Conservation (phyloP, 2,888 invertebrate species). For the Thymelicus acteon region DNA sequence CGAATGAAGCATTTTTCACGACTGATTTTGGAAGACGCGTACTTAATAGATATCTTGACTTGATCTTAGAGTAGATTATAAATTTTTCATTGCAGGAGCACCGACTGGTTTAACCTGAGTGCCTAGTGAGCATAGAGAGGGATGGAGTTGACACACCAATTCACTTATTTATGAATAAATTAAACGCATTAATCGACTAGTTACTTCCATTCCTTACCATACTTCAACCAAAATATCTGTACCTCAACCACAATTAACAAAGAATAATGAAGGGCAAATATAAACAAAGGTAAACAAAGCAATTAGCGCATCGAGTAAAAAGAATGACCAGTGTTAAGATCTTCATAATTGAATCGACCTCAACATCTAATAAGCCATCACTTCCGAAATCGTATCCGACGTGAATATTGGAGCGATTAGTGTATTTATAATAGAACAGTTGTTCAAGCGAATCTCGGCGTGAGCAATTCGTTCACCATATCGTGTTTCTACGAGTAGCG, state of each 20-base stretch:
- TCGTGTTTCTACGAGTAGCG: constrained; percentile 18
- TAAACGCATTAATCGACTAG: too few relatives aligned
- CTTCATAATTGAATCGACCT: constrained; percentile 19
- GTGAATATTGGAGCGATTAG: constrained; percentile 20
- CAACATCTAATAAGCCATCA: constrained; percentile 25
- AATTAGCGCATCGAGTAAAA: background rate
- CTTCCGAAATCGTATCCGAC: constrained; percentile 30
- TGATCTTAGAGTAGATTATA: too few relatives aligned
- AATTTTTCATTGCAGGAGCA: too few relatives aligned
- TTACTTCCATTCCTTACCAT: too few relatives aligned
- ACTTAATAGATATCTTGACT: too few relatives aligned
- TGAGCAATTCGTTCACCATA: constrained; percentile 22
- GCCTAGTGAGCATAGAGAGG: too few relatives aligned
- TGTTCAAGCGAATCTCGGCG: constrained; percentile 27
- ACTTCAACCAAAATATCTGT: too few relatives aligned
- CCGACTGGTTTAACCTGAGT: too few relatives aligned
- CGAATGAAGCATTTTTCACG: too few relatives aligned
- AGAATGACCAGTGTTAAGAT: constrained; percentile 17
- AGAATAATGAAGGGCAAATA: constrained; percentile 17
- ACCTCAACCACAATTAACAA: background rate
- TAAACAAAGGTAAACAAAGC: constrained; percentile 10
- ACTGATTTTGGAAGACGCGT: too few relatives aligned
- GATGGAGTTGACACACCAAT: too few relatives aligned
- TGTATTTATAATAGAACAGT: constrained; percentile 21
- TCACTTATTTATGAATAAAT: too few relatives aligned